Percentiles rank a stretch among this genome's conserved stretches.
Conservation (phyloP, 2,797 vertebrate species). For the Gobionotothen gibberifrons region DNA sequence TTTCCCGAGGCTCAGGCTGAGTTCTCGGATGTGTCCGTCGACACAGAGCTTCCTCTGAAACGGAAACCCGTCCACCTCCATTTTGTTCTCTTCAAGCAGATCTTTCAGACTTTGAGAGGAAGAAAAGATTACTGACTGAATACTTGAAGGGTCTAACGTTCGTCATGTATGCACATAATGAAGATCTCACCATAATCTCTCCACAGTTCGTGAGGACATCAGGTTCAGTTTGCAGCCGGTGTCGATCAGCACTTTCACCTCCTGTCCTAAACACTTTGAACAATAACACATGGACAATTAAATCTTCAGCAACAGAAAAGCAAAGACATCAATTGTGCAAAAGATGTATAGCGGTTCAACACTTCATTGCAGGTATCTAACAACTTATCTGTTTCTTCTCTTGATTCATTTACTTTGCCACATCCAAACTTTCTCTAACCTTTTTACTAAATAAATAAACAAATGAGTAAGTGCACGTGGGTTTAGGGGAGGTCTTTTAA, state of each 20-base stretch:
- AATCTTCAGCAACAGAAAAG: not conserved
- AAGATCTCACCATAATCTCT: slow-evolving; percentile 87
- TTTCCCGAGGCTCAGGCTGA: slow-evolving; percentile 82
- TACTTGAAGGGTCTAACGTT: too few species aligned
- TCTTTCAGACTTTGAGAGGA: slow-evolving; percentile 83
- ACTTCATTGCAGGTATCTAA: too few species aligned
- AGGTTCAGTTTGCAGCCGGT: slow-evolving; percentile 88
- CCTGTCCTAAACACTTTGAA: slow-evolving; percentile 87
- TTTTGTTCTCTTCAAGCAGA: slow-evolving; percentile 80
- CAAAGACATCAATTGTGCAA: not conserved
- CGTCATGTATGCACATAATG: not conserved
- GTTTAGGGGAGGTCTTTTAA: too few species aligned
- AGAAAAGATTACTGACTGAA: not conserved
- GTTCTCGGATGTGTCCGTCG: slow-evolving; percentile 81
- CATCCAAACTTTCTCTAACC: too few species aligned
- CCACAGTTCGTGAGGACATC: slow-evolving; percentile 86
- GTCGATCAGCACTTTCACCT: slow-evolving; percentile 86
- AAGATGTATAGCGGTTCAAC: not conserved
- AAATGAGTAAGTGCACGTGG: too few species aligned
- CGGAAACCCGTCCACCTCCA: slow-evolving; percentile 71
- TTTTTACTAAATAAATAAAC: too few species aligned
- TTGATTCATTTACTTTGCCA: too few species aligned
- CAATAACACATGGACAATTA: not conserved
- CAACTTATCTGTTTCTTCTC: too few species aligned
- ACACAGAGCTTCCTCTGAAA: slow-evolving; percentile 74